phyloP scores from a whole-genome alignment of 2,888 invertebrate genomes.

The Pseudanteris insignis region DNA sequence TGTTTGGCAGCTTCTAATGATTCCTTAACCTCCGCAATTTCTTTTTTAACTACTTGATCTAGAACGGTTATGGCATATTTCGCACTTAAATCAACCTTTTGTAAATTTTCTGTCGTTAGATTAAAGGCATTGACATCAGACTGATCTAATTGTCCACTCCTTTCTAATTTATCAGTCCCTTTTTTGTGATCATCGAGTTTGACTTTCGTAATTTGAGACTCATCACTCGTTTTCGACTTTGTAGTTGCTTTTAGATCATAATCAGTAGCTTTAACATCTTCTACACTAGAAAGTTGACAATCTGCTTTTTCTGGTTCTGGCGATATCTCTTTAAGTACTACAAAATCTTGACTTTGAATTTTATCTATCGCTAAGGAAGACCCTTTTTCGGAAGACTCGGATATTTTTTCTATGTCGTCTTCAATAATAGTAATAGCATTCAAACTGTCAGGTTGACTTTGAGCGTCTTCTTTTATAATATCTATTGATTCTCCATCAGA shows the following conservation, averaged over 20 bases:
- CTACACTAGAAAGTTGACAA: constrained; percentile 16
- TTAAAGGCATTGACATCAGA: constrained; percentile 67
- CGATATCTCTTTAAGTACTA: constrained; percentile 11
- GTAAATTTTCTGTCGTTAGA: constrained; percentile 61
- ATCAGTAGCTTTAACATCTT: constrained; percentile 32
- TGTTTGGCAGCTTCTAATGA: constrained; percentile 77
- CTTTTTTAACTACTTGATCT: constrained; percentile 72
- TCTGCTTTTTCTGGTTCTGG: not conserved
- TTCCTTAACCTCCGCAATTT: constrained; percentile 77
- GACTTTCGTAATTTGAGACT: constrained; percentile 12
- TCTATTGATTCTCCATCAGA: constrained; percentile 30
- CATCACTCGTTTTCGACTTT: constrained; percentile 61
- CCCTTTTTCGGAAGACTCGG: constrained; percentile 25
- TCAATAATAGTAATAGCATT: constrained; percentile 31
- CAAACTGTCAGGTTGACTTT: constrained; percentile 37
- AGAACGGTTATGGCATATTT: constrained; percentile 61
- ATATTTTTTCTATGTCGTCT: constrained; percentile 19
- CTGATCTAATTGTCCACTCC: constrained; percentile 54
- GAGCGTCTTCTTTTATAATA: constrained; percentile 33
- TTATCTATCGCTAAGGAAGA: constrained; percentile 18
- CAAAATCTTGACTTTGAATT: constrained; percentile 15
- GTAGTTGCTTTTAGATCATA: constrained; percentile 67
- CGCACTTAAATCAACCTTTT: constrained; percentile 60
- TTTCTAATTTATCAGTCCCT: constrained; percentile 51
- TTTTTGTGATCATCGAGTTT: constrained; percentile 54